Conservation (phyloP, 64 coral and sea anemone genomes). For the Montipora foliosa region DNA sequence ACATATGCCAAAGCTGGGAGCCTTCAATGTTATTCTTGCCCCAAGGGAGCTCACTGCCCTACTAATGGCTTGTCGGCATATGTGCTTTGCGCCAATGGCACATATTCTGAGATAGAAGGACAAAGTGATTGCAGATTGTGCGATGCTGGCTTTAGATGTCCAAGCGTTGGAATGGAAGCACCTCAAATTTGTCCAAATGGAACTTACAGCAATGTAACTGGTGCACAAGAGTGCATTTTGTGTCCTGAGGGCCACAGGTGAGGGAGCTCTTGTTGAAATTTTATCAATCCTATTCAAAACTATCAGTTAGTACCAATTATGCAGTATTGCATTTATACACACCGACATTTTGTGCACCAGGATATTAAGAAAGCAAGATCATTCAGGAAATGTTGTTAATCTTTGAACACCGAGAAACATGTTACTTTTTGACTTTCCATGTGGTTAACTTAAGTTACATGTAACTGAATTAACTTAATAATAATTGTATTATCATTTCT, state of each 20-base stretch:
- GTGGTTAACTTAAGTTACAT: too few species aligned
- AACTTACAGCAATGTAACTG: slow-evolving; percentile 38
- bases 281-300: too few species aligned
- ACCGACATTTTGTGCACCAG: too few species aligned
- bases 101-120: slow-evolving; percentile 10
- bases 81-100: slow-evolving; percentile 22
- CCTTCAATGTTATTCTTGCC: slow-evolving; percentile 62
- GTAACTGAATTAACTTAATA: too few species aligned
- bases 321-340: too few species aligned
- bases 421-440: too few species aligned
- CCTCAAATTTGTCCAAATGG: slow-evolving; percentile 13
- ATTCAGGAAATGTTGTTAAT: too few species aligned
- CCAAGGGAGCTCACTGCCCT: slow-evolving; percentile 70
- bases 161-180: slow-evolving; percentile 35
- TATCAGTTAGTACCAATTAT: too few species aligned
- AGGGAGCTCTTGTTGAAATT: neutral
- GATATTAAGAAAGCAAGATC: too few species aligned
- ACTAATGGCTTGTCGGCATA: neutral
- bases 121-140: slow-evolving; percentile 46
- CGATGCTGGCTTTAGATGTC: slow-evolving; percentile 33
- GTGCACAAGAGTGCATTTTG: slow-evolving; percentile 25
- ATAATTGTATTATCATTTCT: too few species aligned
- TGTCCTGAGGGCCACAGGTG: slow-evolving; percentile 55
- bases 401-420: too few species aligned
- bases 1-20: slow-evolving; percentile 48